These are phyloP conservation scores for Trachemys scripta DNA, from an alignment of 2,113 vertebrate genomes.

Conservation along the genomic window DNA sequence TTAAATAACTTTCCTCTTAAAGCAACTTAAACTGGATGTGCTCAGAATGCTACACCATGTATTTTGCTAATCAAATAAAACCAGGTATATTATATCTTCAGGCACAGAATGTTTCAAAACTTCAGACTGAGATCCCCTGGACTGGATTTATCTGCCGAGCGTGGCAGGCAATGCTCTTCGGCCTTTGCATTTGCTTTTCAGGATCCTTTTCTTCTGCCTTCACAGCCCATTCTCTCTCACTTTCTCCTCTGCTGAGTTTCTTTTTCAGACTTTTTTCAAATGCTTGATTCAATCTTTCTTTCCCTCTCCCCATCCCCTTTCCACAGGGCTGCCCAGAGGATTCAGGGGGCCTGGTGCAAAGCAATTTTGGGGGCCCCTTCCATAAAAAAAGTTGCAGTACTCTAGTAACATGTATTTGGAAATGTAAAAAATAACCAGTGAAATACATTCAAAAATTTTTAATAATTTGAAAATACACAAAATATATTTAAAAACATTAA, in stretches of 20 bases:
- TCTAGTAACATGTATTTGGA: too few relatives aligned
- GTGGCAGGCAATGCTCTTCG: background rate
- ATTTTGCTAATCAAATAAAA: background rate
- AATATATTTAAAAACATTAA: too few relatives aligned
- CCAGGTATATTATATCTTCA: background rate
- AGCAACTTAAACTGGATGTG: background rate
- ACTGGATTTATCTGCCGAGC: background rate
- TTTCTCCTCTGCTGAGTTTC: background rate
- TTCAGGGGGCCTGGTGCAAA: too few relatives aligned
- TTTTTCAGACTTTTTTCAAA: background rate
- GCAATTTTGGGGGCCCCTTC: too few relatives aligned
- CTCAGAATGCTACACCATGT: rapidly evolving
- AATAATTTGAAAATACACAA: too few relatives aligned
- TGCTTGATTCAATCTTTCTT: background rate
- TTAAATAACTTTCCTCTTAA: background rate
- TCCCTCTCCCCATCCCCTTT: background rate
- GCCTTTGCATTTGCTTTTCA: background rate
- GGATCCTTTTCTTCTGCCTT: background rate
- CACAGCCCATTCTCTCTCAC: background rate
- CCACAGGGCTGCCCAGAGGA: too few relatives aligned
- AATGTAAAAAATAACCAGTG: too few relatives aligned
- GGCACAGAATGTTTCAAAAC: background rate
- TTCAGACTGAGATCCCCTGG: background rate
- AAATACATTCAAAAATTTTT: too few relatives aligned
- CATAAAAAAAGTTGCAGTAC: too few relatives aligned